Conservation (phyloP, 2,797 vertebrate species). For the Simalia tracyae region DNA sequence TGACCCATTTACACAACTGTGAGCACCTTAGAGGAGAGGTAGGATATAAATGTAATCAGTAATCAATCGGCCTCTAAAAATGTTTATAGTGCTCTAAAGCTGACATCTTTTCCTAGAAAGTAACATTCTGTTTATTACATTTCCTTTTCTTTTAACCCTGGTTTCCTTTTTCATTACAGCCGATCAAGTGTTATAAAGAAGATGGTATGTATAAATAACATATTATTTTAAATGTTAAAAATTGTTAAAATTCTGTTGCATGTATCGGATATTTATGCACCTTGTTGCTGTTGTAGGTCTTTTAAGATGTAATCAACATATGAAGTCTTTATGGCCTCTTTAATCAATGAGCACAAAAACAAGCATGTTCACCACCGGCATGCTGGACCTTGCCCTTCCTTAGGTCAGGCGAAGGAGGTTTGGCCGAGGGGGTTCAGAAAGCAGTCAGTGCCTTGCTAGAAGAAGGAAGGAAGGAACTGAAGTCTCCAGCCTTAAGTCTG, state of each 20-base stretch:
- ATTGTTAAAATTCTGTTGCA: background rate
- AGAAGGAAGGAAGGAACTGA: background rate
- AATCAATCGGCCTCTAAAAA: background rate
- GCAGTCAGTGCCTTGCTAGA: background rate
- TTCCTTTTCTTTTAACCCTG: constrained; percentile 26
- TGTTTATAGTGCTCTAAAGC: background rate
- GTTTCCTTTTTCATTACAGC: constrained; percentile 59
- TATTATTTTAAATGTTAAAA: background rate
- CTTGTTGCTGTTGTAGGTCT: background rate
- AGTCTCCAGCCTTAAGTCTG: background rate
- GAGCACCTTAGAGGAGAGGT: background rate
- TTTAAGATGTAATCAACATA: background rate
- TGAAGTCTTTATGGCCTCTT: background rate
- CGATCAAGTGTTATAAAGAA: constrained; percentile 53
- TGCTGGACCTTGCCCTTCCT: background rate
- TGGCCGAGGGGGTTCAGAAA: background rate
- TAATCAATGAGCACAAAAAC: background rate
- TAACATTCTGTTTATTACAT: background rate
- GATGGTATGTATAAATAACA: constrained; percentile 52
- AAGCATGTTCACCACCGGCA: background rate
- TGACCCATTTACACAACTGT: background rate
- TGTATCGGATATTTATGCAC: background rate
- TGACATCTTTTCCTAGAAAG: background rate
- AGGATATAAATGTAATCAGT: background rate
- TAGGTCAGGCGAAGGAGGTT: background rate